A percentile compares a stretch with the other conserved stretches of the same genome.
phyloP scores from a whole-genome alignment of 2,797 vertebrate species.

The Heteromormyrus szaboi region DNA sequence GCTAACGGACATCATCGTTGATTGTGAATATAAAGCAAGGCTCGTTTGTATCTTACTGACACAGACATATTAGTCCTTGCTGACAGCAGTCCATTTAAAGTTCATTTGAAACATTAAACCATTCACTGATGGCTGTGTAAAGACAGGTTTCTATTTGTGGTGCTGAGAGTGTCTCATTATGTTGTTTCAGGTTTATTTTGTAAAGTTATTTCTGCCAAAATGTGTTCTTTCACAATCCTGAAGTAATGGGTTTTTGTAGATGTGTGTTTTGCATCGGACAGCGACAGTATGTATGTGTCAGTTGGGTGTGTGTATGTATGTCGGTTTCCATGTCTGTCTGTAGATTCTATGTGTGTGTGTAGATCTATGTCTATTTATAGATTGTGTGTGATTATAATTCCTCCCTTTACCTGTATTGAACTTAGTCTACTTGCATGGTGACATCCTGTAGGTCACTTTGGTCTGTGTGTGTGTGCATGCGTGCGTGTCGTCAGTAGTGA shows the following conservation, averaged over 20 bases:
- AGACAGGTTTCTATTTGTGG: background rate
- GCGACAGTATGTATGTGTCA: background rate
- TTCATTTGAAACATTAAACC: background rate
- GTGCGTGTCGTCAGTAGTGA: background rate
- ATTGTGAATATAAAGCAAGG: background rate
- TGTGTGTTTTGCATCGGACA: background rate
- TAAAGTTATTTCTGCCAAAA: background rate
- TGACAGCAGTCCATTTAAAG: background rate
- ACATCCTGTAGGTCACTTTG: background rate
- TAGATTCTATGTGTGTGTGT: constrained; percentile 8
- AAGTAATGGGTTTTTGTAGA: background rate
- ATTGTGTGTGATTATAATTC: background rate
- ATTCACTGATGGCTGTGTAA: background rate
- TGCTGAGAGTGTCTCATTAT: background rate
- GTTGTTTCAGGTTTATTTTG: background rate
- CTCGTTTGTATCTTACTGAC: background rate
- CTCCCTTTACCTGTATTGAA: background rate
- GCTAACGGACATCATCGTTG: background rate
- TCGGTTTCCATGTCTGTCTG: background rate
- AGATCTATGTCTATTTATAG: background rate
- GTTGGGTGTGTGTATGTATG: background rate
- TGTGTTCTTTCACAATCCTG: background rate
- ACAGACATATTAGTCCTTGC: background rate
- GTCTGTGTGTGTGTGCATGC: background rate
- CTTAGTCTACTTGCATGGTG: background rate